Evolutionary conservation across 1,140 invertebrate genomes (phyloP).

Genomic region (Apis florea): DNA sequence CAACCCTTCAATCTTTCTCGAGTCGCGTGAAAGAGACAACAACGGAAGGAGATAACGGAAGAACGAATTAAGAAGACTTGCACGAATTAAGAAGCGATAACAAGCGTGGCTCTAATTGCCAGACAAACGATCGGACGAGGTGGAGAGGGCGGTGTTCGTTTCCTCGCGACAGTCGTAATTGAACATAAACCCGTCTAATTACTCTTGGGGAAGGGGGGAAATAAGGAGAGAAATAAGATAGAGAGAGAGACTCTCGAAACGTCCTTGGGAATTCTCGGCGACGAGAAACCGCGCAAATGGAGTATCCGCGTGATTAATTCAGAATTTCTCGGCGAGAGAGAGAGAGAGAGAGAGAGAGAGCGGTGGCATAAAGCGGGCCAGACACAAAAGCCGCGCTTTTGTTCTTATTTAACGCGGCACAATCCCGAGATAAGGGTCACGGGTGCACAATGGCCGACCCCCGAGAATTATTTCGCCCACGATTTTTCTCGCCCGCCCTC

Average conservation of each 20-base stretch:
- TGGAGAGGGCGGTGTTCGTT: background rate
- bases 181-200: constrained; percentile 38
- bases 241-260: constrained; percentile 4
- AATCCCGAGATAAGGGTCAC: constrained; percentile 43
- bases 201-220: background rate
- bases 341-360: too few relatives aligned
- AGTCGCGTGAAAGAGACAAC: too few relatives aligned
- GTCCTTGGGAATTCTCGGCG: constrained; percentile 24
- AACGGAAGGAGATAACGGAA: background rate
- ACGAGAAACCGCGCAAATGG: constrained; percentile 31
- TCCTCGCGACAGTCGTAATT: constrained; percentile 17
- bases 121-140: constrained; percentile 2
- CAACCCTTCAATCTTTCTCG: too few relatives aligned
- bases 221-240: background rate
- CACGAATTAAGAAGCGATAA: constrained; percentile 10
- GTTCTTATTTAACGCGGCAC: constrained; percentile 44
- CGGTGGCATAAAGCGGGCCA: constrained; percentile 18
- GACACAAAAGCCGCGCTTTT: constrained; percentile 26
- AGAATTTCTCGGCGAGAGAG: constrained; percentile 16
- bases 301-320: constrained; percentile 51
- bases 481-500: background rate
- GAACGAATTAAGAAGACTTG: constrained; percentile 15
- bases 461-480: constrained; percentile 17
- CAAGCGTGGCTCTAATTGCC: constrained; percentile 24
- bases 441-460: constrained; percentile 11